Base-by-base conservation (phyloP, 2,888 invertebrate genomes). In the Coremacera marginata region DNA sequence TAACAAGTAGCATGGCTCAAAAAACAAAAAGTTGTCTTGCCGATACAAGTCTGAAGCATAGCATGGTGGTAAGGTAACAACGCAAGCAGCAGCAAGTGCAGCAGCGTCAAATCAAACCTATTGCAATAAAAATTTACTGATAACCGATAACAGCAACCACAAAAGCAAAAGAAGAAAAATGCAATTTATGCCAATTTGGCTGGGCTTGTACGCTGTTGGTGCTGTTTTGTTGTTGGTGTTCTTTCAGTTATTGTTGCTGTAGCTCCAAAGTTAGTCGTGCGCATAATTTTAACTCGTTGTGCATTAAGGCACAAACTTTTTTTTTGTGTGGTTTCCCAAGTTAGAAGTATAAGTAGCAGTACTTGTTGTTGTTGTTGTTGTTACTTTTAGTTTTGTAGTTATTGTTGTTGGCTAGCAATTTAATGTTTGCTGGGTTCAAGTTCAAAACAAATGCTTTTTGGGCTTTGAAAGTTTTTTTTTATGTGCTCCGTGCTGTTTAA, bases 391-490 rank as follows among this genome's bases (percentile, higher is more conserved):
- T 65, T 27, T 65, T 65, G 34, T 55, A 19, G 55, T 55, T 55
- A 19, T 55, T 19, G 19, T 55, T 55, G 34, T 14, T 65, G n/a
- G 37, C 19, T 27, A 9, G 31, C 63, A 65, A 37, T 65, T 65
- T 65, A 65, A 65, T 65, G 37, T 65, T 65, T 27, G 63, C 31
- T 65, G 27, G 63, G 63, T 65, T 65, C 63, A 65, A 65, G 63
- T 65, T 65, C 63, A 65, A 65, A 65, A 16, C 31, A 19, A 55
- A 31, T 31, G 63, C 63, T 34, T 65, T 65, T 65, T 31, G n/a
- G 19, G 55, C 22, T 55, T 4, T 52, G 5, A 8, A 60, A 60
- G 7, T 4, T 22, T 60, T 37, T 37, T 44, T 44, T 44, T 44
- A 7, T 14, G 44, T 44, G 11, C 11, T 44, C 0, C 7, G 37